Base-by-base conservation (phyloP, 2,797 vertebrate genomes). In the Coendou prehensilis region DNA sequence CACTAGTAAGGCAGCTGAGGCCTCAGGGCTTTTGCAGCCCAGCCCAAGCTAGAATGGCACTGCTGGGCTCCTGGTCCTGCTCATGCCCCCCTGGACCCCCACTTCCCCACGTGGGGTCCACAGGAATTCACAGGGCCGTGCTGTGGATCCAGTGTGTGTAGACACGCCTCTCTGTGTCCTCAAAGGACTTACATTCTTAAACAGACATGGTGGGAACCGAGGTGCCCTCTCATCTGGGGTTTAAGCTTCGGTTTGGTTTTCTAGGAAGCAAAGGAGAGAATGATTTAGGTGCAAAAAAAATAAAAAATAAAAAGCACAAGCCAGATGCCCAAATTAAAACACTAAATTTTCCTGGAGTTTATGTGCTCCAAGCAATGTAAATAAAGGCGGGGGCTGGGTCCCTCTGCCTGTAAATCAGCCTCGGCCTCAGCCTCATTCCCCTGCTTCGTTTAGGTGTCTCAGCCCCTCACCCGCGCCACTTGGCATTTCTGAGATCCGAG, bases 281-380 rank as follows among this genome's bases (percentile, higher is more conserved):
- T 78, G 87, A 88, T 83, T 92, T 61, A 47, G 47, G 13, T 59
- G 67, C 17, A 79, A n/a, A 67, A 50, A 11, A 28, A 33, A n/a
- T 64, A 28, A 86, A n/a, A 63, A 17, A 22, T 82, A 45, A 54
- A 82, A 81, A 76, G 5, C 37, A 63, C 87, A 80, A 93, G 75
- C 93, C 94, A 96, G 94, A 94, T 93, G 78, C 91, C 87, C 94
- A 94, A 97, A 98, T 97, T 96, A 98, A 98, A 97, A 94, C 96
- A 93, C 93, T 98, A 94, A 97, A 98, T 98, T 97, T 97, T 97
- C 94, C 85, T 63, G 75, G 95, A 96, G 87, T 92, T 91, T 76
- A 84, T 96, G 80, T 64, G 94, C 94, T 96, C 47, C 0, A 3
- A 91, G 96, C 96, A 90, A 76, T 94, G 94, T 97, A 96, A 97